Conservation (phyloP, 2,888 invertebrate species). For the Hirtodrosophila duncani region DNA sequence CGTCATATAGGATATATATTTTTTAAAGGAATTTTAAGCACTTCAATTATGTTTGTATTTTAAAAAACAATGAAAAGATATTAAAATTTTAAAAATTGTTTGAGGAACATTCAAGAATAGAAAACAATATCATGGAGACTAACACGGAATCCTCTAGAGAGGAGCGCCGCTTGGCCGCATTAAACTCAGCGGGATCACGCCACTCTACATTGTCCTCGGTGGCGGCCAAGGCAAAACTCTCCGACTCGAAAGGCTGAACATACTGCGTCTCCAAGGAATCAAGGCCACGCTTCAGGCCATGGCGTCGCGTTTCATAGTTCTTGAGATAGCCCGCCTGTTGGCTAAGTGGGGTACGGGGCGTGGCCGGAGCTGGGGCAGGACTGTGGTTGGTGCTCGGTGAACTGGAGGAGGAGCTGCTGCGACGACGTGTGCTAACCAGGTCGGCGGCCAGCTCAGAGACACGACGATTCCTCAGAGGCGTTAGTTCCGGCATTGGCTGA, state of each 20-base stretch:
- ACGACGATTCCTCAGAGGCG: constrained; percentile 74
- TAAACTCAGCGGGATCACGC: constrained; percentile 81
- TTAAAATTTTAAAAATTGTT: too few species aligned
- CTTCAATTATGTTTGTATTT: too few species aligned
- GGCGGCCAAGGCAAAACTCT: constrained; percentile 66
- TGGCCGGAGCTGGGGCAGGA: too few species aligned
- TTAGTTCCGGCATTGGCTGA: constrained; percentile 44
- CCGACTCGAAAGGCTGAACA: constrained; percentile 75
- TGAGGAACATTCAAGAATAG: too few species aligned
- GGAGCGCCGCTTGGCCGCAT: constrained; percentile 52
- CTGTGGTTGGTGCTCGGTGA: too few species aligned
- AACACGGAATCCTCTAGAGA: too few species aligned
- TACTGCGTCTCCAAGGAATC: constrained; percentile 51
- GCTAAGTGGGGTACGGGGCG: constrained; percentile 74
- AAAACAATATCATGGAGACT: too few species aligned
- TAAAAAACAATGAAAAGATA: too few species aligned
- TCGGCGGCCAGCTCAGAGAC: constrained; percentile 72
- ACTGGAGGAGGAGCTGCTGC: constrained; percentile 34
- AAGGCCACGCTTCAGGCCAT: constrained; percentile 63
- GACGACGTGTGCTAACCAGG: constrained; percentile 30
- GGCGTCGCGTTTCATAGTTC: constrained; percentile 67
- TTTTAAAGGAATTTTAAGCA: too few species aligned
- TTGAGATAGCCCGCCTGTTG: constrained; percentile 53
- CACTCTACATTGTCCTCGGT: constrained; percentile 84
- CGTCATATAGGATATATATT: too few species aligned